Conservation (phyloP, 2,888 invertebrate genomes). For the Augochlorella aurata region DNA sequence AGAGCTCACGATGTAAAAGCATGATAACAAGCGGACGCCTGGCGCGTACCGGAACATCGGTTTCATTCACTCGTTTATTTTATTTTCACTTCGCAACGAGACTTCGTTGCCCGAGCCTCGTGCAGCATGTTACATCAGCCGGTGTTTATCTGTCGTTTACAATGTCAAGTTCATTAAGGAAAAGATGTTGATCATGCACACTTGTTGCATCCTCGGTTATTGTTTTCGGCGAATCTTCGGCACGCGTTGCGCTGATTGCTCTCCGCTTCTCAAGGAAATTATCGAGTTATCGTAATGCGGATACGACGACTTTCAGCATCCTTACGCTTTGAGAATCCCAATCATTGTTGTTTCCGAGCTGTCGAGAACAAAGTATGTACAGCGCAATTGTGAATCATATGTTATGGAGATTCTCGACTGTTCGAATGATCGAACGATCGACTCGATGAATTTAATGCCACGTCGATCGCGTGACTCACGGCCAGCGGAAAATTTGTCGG, state of each 20-base stretch:
- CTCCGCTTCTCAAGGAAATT: not conserved
- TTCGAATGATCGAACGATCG: not conserved
- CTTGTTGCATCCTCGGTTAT: conserved; percentile 30
- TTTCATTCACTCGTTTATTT: not conserved
- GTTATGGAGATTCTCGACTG: not conserved
- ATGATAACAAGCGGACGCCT: conserved; percentile 40
- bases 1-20: conserved; percentile 44
- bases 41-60: not conserved
- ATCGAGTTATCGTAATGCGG: no score
- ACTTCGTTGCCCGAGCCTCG: not conserved
- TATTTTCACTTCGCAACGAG: not conserved
- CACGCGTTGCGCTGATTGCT: not conserved
- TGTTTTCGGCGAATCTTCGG: not conserved
- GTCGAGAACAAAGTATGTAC: no score
- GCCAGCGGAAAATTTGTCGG: conserved; percentile 53
- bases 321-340: no score
- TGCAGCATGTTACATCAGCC: not conserved
- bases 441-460: not conserved
- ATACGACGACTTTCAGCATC: no score
- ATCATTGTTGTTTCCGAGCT: no score
- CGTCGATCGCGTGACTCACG: not conserved
- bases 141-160: not conserved
- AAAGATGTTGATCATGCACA: not conserved
- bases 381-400: no score
- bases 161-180: conserved; percentile 2